A percentile compares a stretch with the other conserved stretches of the same genome.
phyloP scores from a whole-genome alignment of 2,113 vertebrate species.

The Apteryx owenii region DNA sequence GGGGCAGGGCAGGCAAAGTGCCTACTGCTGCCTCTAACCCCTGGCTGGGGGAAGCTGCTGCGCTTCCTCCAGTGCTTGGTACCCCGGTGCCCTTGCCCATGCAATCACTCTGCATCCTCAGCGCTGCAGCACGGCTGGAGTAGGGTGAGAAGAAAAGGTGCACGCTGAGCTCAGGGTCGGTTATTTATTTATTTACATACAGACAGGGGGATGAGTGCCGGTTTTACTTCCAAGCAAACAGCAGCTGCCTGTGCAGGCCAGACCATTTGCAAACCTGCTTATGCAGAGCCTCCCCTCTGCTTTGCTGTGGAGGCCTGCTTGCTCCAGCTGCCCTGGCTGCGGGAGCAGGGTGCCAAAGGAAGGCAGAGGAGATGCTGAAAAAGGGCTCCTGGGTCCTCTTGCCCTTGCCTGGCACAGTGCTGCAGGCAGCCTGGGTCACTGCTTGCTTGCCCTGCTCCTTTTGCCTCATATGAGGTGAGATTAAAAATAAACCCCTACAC shows the following conservation, averaged over 20 bases:
- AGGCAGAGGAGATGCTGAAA: background rate
- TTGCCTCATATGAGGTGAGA: background rate
- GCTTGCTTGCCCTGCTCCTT: background rate
- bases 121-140: background rate
- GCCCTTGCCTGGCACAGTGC: background rate
- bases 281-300: background rate
- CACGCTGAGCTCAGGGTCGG: background rate
- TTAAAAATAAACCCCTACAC: background rate
- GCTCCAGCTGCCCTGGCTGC: background rate
- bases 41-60: background rate
- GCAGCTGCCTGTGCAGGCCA: background rate
- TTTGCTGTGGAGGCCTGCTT: accelerated
- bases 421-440: background rate
- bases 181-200: constrained; percentile 74
- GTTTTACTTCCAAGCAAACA: constrained; percentile 7
- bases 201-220: constrained; percentile 24
- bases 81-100: background rate
- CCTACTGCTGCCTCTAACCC: background rate
- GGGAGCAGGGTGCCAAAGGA: background rate
- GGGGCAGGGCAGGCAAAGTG: background rate
- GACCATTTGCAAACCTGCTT: background rate
- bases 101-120: background rate
- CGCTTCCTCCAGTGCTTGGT: background rate
- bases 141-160: background rate
- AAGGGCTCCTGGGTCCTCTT: background rate